Evolutionary conservation across 2,113 vertebrate species (phyloP), one percentile per base, ranked within the genome.

Genomic region (Macquaria australasica): DNA sequence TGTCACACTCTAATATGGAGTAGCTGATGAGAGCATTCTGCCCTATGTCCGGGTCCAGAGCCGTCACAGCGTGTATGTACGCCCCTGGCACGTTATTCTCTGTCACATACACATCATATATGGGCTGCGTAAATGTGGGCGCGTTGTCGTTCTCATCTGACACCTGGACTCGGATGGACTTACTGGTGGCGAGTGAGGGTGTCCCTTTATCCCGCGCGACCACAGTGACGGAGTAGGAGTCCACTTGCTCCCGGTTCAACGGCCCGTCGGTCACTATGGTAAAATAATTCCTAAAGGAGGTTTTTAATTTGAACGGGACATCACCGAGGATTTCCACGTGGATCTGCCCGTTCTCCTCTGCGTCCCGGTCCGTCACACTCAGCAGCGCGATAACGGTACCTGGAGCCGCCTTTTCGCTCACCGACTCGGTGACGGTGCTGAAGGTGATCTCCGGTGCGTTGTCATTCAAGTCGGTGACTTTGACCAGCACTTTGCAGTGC

Each of bases 71-170:
- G 84, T 97, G 98, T 68, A 99, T 99, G 89, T 99, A 99, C 73
- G 98, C 98, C 15, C 98, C 98, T 0, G 98, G 98, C 72, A 99
- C 98, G 87, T 99, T 99, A 88, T 99, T 99, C 87, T 99, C 98
- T 6, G 97, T 98, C 93, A 99, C 98, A 77, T 97, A 97, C 76
- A 99, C 98, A 82, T 98, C 97, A 91, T 99, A 99, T 41, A 97
- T 87, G 3, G 95, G 84, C 95, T 98, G 97, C 80, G 96, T 97
- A 92, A 99, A 99, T 4, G 97, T 95, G 63, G 98, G 98, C 5
- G 97, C 96, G 83, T 99, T 99, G 94, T 99, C 98, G 81, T 99
- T 99, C 91, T 98, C 97, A 63, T 99, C 98, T 0, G 97, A 97
- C 86, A 99, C 97, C 34, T 96, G 97, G 77, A 99, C 97, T 88